phyloP scores from a whole-genome alignment of 2,113 vertebrate species.

The Chelonoidis abingdonii region DNA sequence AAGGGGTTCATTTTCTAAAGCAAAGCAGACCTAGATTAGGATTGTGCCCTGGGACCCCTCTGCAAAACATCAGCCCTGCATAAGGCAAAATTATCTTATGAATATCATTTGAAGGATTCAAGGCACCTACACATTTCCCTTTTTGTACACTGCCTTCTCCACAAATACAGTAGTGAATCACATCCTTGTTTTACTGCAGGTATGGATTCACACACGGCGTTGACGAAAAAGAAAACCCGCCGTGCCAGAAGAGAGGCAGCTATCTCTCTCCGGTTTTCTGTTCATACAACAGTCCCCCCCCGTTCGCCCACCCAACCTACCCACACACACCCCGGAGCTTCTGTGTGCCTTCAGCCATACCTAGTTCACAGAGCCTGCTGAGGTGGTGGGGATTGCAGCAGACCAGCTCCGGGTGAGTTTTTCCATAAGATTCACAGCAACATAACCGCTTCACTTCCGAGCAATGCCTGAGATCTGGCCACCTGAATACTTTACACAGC shows the following conservation, averaged over 20 bases:
- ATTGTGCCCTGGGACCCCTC: not conserved
- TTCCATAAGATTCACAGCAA: constrained; percentile 96
- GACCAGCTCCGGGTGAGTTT: constrained; percentile 91
- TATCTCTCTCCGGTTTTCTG: not conserved
- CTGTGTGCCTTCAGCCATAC: constrained; percentile 63
- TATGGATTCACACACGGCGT: not conserved
- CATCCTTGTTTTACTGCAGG: not conserved
- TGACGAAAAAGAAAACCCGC: not conserved
- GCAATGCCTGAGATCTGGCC: constrained; percentile 95
- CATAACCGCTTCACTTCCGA: constrained; percentile 95
- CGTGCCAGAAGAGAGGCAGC: not conserved
- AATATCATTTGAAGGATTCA: not conserved
- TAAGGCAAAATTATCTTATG: not conserved
- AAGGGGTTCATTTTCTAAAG: not conserved
- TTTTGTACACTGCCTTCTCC: not conserved
- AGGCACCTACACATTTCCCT: not conserved
- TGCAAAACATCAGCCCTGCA: not conserved
- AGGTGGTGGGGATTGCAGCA: constrained; percentile 99
- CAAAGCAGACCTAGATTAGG: not conserved
- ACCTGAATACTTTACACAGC: constrained; percentile 96
- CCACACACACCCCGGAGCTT: not conserved
- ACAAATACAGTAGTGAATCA: not conserved
- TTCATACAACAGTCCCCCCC: too few species aligned
- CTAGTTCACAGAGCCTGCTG: constrained; percentile 96
- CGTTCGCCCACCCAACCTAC: not conserved